These are phyloP conservation scores for Drosophila ezoana DNA, from an alignment of 2,888 invertebrate genomes.

Conservation along the genomic window DNA sequence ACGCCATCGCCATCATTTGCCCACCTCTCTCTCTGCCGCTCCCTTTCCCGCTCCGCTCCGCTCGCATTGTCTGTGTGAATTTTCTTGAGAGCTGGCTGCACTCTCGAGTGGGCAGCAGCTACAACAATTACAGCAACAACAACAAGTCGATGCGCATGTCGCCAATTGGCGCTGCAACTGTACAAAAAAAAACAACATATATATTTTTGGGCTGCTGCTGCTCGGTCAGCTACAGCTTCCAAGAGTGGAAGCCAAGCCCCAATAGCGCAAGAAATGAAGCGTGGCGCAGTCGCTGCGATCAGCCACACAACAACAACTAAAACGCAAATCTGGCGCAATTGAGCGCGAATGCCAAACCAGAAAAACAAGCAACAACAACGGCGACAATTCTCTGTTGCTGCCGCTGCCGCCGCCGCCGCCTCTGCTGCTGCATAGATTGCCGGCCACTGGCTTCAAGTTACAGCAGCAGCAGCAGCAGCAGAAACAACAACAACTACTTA, in stretches of 20 bases:
- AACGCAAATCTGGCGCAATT: slow-evolving; percentile 81
- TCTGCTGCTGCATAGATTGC: slow-evolving; percentile 66
- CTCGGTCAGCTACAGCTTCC: slow-evolving; percentile 17
- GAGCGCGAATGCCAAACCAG: slow-evolving; percentile 79
- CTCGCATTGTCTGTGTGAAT: slow-evolving; percentile 31
- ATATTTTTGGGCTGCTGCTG: slow-evolving; percentile 31
- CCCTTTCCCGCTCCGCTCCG: slow-evolving; percentile 1
- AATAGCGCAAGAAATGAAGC: slow-evolving; percentile 72
- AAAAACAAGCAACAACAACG: slow-evolving; percentile 68
- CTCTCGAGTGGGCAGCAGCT: slow-evolving; percentile 26
- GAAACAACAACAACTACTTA: slow-evolving; percentile 7
- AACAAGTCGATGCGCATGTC: slow-evolving; percentile 44
- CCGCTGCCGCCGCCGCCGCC: slow-evolving; percentile 7
- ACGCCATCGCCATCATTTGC: slow-evolving; percentile 52
- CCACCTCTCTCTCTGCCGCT: slow-evolving; percentile 8
- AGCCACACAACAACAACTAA: slow-evolving; percentile 35
- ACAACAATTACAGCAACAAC: slow-evolving; percentile 14
- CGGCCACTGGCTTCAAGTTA: slow-evolving; percentile 72
- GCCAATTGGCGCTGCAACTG: slow-evolving; percentile 76
- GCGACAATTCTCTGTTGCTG: slow-evolving; percentile 29
- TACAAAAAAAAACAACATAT: slow-evolving; percentile 37
- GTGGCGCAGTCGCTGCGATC: slow-evolving; percentile 62
- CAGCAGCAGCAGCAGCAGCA: slow-evolving; percentile 42
- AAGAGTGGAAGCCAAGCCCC: slow-evolving; percentile 52
- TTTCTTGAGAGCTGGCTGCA: slow-evolving; percentile 29